Base-by-base conservation (phyloP, 1,140 invertebrate species). In the Homalodisca vitripennis region DNA sequence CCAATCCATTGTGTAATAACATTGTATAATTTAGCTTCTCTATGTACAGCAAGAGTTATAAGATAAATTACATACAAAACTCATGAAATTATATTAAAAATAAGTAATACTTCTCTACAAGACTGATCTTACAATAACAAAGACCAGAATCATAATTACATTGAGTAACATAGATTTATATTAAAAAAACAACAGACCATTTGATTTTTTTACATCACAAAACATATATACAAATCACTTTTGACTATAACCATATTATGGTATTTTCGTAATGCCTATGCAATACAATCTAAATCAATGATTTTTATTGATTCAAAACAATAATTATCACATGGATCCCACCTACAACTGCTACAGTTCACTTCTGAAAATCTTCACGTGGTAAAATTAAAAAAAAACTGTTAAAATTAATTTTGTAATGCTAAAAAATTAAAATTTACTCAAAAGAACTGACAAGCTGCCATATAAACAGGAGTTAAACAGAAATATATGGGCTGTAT, bases 51-150 rank as follows among this genome's bases (percentile, higher is more conserved):
- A 66, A 66, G 26, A 66, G 13, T 46, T 66, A 47, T 26, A 66
- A 66, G 63, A 66, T 66, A 66, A 66, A 66, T 46, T 66, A 66
- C 63, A 46, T 66, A 46, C 10, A 66, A 66, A 66, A 66, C 41
- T 66, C 32, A 66, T 24, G 17, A 66, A 66, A 66, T 66, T 47
- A 47, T 46, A 66, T 31, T 63, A 31, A 63, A 47, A 47, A 46
- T 66, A 66, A 66, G 20, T 46, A 41, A 46, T 66, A 46, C 63
- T 46, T 66, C 47, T 46, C 24, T 46, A 66, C n/a, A 66, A 66
- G 47, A 46, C 47, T 27, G 34, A 34, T 20, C 30, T 64, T 64
- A 64, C n/a, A 60, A 27, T 60, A 60, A 60, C 55, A 66, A 41
- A 66, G 32, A 66, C 27, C 24, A 46, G 27, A 26, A 46, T 24